These are phyloP conservation scores for Zelleria hepariella DNA, from an alignment of 2,888 invertebrate species.

Conservation along the genomic window DNA sequence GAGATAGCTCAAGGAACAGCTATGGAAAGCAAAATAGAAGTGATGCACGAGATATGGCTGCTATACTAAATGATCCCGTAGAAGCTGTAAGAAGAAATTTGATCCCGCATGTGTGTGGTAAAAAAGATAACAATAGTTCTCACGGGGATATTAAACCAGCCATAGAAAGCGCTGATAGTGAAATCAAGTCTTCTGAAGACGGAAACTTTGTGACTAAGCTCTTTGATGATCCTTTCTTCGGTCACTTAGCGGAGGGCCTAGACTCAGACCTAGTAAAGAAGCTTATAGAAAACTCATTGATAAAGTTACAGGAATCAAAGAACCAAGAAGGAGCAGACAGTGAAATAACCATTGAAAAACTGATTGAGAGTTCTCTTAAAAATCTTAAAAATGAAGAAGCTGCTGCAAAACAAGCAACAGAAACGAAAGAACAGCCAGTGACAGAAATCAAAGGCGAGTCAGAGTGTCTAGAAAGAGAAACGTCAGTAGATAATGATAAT, in stretches of 20 bases:
- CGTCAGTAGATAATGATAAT: conserved; percentile 53
- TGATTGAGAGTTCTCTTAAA: conserved; percentile 63
- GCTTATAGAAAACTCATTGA: conserved; percentile 77
- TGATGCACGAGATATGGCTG: conserved; percentile 52
- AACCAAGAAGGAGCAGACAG: conserved; percentile 57
- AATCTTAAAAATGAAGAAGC: conserved; percentile 47
- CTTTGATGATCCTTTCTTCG: conserved; percentile 75
- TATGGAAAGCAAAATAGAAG: conserved; percentile 9
- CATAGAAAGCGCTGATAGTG: conserved; percentile 21
- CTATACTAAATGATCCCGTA: conserved; percentile 78
- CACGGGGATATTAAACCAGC: background rate
- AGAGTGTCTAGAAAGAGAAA: conserved; percentile 28
- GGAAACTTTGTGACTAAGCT: conserved; percentile 71
- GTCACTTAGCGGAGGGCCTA: conserved; percentile 74
- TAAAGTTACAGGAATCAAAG: conserved; percentile 70
- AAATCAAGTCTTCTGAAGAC: conserved; percentile 34
- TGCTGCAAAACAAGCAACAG: conserved; percentile 21
- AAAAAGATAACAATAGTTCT: conserved; percentile 44
- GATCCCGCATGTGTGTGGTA: conserved; percentile 84
- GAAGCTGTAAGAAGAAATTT: conserved; percentile 82
- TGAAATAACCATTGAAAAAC: conserved; percentile 61
- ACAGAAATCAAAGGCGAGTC: conserved; percentile 24
- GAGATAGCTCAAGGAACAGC: conserved; percentile 11
- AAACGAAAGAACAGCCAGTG: conserved; percentile 27
- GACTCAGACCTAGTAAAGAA: conserved; percentile 75